Conservation (phyloP, 2,797 vertebrate genomes). For the Girardinus metallicus region DNA sequence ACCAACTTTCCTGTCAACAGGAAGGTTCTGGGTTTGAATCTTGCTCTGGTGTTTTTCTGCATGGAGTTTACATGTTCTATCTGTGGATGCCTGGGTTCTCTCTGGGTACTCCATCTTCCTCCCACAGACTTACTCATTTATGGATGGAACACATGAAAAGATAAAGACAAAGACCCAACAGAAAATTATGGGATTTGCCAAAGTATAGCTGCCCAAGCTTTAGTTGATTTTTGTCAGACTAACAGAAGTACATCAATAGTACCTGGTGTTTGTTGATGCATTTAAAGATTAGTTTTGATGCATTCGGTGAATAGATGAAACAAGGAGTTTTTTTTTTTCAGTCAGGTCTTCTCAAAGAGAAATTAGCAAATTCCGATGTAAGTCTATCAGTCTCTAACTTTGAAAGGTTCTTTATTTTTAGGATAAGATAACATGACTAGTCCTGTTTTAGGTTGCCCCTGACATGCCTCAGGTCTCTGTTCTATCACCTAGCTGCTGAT, state of each 20-base stretch:
- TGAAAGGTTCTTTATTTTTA: not conserved
- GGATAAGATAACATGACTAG: not conserved
- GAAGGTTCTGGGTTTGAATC: not conserved
- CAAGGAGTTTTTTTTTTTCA: not conserved
- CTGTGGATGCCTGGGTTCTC: not conserved
- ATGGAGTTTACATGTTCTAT: not conserved
- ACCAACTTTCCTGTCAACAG: not conserved
- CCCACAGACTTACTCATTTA: not conserved
- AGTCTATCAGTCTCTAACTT: not conserved
- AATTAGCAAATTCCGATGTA: not conserved
- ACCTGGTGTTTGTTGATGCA: not conserved
- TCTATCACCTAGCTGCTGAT: conserved; percentile 37
- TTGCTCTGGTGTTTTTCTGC: too few relatives aligned
- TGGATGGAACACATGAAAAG: not conserved
- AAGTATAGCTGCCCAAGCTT: not conserved
- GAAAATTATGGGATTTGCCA: not conserved
- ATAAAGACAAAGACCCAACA: not conserved
- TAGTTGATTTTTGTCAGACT: not conserved
- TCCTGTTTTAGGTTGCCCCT: not conserved
- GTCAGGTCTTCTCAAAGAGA: not conserved
- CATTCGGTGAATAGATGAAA: not conserved
- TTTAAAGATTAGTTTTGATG: not conserved
- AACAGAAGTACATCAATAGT: not conserved
- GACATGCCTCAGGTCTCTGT: conserved; percentile 3
- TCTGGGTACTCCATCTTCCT: not conserved